Base-by-base conservation (phyloP, 2,888 invertebrate genomes). In the Netelia inedita region DNA sequence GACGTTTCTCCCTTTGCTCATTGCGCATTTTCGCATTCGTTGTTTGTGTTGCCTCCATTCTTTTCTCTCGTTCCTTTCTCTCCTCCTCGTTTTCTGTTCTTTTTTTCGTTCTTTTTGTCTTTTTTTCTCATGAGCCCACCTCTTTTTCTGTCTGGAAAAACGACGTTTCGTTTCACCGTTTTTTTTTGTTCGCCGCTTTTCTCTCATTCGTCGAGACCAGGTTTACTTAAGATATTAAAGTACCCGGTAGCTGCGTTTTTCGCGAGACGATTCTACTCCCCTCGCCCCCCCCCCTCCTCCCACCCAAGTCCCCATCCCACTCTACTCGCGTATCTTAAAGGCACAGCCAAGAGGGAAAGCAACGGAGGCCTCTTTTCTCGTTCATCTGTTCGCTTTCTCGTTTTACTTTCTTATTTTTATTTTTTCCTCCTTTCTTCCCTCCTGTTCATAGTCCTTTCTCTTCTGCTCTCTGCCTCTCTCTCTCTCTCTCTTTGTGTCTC, bases 221-320 rank as follows among this genome's bases (percentile, higher is more conserved):
- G 91, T 93, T 93, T 92, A 93, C 93, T 93, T 93, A 93, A 93
- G 93, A 93, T 93, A 93, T 93, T 93, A 93, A 93, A 93, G 92
- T 90, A 88, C 91, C 90, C 80, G 80, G 80, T 75, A 68, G 55
- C 72, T 73, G 80, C 80, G 76, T 80, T 80, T 76, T 73, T 76
- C 78, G 11, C 80, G 76, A 68, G 80, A 68, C 76, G 23, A 23
- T 28, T 53, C 71, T 71, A 14, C 50, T n/a, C n/a, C n/a, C n/a
- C n/a, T n/a, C n/a, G n/a, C n/a, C n/a, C n/a, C n/a, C n/a, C n/a
- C n/a, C 63, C 16, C 79, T 61, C 16, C 8, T 21, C 6, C 21
- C 66, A 19, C 71, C 82, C n/a, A 21, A 55, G 53, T 66, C 69
- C 68, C 71, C 46, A 46, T 65, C 71, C 65, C 79, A 69, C 69